Evolutionary conservation across 2,888 invertebrate genomes (phyloP).

Genomic region (Pandemis corylana): DNA sequence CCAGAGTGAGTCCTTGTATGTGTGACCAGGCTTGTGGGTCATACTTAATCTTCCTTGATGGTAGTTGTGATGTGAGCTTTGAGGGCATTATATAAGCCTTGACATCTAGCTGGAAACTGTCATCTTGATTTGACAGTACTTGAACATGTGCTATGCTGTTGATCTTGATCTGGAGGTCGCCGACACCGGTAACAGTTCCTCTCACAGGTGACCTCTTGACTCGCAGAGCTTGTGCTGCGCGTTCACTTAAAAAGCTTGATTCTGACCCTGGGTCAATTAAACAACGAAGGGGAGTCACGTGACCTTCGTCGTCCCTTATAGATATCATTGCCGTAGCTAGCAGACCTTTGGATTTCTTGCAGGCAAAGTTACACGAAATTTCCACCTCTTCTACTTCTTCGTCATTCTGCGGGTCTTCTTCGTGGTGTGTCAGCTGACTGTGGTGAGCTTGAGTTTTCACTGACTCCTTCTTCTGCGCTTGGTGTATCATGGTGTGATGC

Average conservation of each 20-base stretch:
- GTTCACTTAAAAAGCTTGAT: constrained; percentile 39
- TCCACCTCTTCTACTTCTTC: constrained; percentile 33
- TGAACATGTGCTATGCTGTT: constrained; percentile 44
- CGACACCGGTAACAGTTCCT: constrained; percentile 44
- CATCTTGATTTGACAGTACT: constrained; percentile 41
- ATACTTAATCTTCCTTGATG: neutral
- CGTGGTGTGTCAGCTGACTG: constrained; percentile 12
- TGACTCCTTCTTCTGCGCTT: constrained; percentile 23
- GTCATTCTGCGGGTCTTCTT: constrained; percentile 1
- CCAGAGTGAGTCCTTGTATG: constrained; percentile 27
- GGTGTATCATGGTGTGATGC: constrained; percentile 48
- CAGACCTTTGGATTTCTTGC: constrained; percentile 38
- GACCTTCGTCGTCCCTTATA: constrained; percentile 41
- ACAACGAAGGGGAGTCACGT: constrained; percentile 44
- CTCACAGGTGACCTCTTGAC: constrained; percentile 21
- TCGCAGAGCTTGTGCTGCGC: constrained; percentile 17
- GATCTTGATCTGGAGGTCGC: constrained; percentile 35
- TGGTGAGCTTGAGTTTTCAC: constrained; percentile 6
- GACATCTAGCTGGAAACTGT: constrained; percentile 8
- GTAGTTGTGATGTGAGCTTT: constrained; percentile 30
- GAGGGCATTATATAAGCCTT: constrained; percentile 45
- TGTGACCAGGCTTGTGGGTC: constrained; percentile 37
- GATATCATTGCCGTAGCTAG: constrained; percentile 48
- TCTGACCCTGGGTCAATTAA: constrained; percentile 48
- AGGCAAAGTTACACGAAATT: constrained; percentile 40